phyloP scores from a whole-genome alignment of 2,113 vertebrate genomes.

The Pipa parva region DNA sequence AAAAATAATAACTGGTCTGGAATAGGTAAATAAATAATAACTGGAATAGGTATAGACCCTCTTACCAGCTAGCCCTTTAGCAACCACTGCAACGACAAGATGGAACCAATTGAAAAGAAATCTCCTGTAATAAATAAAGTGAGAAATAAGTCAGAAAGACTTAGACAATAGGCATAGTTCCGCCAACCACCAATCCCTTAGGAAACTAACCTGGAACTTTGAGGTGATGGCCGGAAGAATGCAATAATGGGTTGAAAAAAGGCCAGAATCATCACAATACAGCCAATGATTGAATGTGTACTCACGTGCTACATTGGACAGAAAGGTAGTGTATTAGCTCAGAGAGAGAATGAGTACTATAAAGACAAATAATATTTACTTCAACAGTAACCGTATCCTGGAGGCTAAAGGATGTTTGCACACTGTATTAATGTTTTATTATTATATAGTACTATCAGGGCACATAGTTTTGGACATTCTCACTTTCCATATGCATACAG shows the following conservation, averaged over 20 bases:
- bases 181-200: background rate
- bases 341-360: background rate
- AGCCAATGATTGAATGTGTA: constrained; percentile 54
- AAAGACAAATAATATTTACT: no score
- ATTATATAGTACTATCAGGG: no score
- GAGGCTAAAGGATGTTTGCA: no score
- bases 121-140: constrained; percentile 57
- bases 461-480: no score
- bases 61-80: constrained; percentile 63
- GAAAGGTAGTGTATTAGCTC: background rate
- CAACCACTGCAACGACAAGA: constrained; percentile 49
- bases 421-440: no score
- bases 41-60: no score
- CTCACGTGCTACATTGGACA: background rate
- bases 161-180: no score
- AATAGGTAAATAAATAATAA: background rate
- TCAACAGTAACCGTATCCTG: no score
- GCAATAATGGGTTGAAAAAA: constrained; percentile 53
- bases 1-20: background rate
- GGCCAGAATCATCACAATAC: constrained; percentile 51
- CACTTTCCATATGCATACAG: no score
- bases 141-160: constrained; percentile 15
- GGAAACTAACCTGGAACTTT: constrained; percentile 49
- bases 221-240: constrained; percentile 56
- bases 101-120: constrained; percentile 62